Evolutionary conservation across 1,140 invertebrate species (phyloP), one percentile per base, ranked within the genome.

Genomic region (Battus philenor): DNA sequence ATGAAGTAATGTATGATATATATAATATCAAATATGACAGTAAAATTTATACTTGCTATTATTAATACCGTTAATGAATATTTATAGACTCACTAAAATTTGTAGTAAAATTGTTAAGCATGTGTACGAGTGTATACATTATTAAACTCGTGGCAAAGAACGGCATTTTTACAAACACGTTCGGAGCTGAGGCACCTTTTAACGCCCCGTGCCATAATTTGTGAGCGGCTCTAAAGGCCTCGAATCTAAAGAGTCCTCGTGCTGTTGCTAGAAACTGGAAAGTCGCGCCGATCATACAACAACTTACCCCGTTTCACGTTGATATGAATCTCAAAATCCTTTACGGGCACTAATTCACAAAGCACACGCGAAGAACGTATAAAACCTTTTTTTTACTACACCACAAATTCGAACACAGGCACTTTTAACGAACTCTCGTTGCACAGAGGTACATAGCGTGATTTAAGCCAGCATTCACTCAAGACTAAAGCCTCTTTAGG

Each of bases 341-440:
- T 67, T 60, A 46, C 43, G 22, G 29, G 46, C 68, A 77, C 67
- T 67, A 55, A 70, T 30, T 30, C 65, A 74, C 68, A 71, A 51
- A 63, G 63, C 59, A 66, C 60, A 63, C 48, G 62, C 50, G 52
- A 62, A 75, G 51, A 60, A 58, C 57, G 53, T 61, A 62, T 54
- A 62, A 59, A 61, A 54, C 57, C 47, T 66, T 59, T 68, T 60
- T 44, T 59, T 62, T 57, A 17, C 55, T 70, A 59, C 61, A 59
- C 57, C 74, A 75, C 71, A 69, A 72, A 70, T 75, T 77, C 56
- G 57, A 78, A 78, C 79, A 83, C 74, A 64, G 61, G 50, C 74
- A 82, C 77, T 69, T 68, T 59, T 74, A 75, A 78, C 71, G 72
- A 79, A 68, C 69, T 72, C 66, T 68, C 68, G 66, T 54, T 57